Evolutionary conservation across 2,113 vertebrate genomes (phyloP).

Genomic region (Chelonoidis abingdonii): DNA sequence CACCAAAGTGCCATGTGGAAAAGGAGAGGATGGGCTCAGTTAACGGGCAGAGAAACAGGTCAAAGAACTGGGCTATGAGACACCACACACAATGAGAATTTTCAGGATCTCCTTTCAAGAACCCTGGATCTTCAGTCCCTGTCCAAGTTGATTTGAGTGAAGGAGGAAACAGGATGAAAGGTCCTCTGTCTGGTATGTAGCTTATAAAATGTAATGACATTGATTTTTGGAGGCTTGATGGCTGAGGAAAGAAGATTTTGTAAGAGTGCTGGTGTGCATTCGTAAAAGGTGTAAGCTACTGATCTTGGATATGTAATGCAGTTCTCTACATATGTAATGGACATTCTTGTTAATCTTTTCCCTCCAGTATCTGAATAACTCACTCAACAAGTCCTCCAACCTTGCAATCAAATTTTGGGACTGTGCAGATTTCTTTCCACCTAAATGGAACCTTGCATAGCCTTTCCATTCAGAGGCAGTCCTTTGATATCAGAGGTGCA

Average conservation of each 20-base stretch:
- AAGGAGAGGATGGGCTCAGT: background rate
- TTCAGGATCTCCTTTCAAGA: background rate
- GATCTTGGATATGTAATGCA: background rate
- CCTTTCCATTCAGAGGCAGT: background rate
- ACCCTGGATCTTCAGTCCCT: background rate
- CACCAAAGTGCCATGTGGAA: accelerated
- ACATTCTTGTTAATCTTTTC: background rate
- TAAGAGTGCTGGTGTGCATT: background rate
- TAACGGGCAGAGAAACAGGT: background rate
- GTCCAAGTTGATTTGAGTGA: background rate
- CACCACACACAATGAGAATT: background rate
- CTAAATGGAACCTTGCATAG: background rate
- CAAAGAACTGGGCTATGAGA: background rate
- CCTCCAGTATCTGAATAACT: background rate
- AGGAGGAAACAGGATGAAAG: background rate
- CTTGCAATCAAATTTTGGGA: background rate
- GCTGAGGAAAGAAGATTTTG: background rate
- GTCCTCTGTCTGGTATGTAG: background rate
- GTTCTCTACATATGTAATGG: background rate
- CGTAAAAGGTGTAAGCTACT: accelerated
- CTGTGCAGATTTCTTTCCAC: background rate
- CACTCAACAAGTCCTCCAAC: background rate
- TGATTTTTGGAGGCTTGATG: background rate
- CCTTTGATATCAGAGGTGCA: background rate
- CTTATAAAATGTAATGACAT: background rate